Percentiles rank a stretch among this genome's conserved stretches.
These are phyloP conservation scores for Musca domestica DNA, from an alignment of 1,140 invertebrate species.

Conservation along the genomic window DNA sequence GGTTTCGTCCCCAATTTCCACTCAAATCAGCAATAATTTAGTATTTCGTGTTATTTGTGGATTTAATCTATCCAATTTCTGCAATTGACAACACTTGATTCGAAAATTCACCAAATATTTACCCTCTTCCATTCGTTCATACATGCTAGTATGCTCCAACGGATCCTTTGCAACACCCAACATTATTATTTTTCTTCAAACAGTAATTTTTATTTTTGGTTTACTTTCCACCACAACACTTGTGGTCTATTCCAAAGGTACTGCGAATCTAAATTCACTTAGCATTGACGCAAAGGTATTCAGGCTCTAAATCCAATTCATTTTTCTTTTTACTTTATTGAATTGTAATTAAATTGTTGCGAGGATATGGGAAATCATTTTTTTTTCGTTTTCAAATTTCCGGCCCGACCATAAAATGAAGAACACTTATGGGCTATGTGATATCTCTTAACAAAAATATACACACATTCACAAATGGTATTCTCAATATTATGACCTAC, in stretches of 20 bases:
- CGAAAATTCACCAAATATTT: neutral
- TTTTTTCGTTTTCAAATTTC: slow-evolving; percentile 19
- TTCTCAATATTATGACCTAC: too few relatives aligned
- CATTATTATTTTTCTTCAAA: slow-evolving; percentile 31
- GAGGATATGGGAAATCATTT: neutral
- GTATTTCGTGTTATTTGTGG: too few relatives aligned
- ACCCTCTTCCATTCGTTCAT: slow-evolving; percentile 60
- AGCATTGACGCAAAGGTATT: neutral
- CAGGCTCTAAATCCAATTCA: neutral
- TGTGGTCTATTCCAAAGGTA: slow-evolving; percentile 4
- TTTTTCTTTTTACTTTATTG: neutral
- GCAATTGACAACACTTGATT: too few relatives aligned
- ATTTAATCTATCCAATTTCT: too few relatives aligned
- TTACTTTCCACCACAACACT: slow-evolving; percentile 25
- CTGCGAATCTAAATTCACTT: neutral
- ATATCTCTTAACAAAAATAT: neutral
- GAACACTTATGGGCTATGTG: neutral
- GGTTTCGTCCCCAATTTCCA: too few relatives aligned
- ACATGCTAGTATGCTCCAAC: slow-evolving; percentile 66
- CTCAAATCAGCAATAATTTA: too few relatives aligned
- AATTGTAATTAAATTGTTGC: slow-evolving; percentile 16
- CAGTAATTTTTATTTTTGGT: slow-evolving; percentile 4
- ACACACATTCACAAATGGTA: too few relatives aligned
- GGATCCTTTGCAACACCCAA: slow-evolving; percentile 58
- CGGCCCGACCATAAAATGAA: slow-evolving; percentile 1